Evolutionary conservation across 1,140 invertebrate genomes (phyloP).

Genomic region (Neodiprion pinetum): DNA sequence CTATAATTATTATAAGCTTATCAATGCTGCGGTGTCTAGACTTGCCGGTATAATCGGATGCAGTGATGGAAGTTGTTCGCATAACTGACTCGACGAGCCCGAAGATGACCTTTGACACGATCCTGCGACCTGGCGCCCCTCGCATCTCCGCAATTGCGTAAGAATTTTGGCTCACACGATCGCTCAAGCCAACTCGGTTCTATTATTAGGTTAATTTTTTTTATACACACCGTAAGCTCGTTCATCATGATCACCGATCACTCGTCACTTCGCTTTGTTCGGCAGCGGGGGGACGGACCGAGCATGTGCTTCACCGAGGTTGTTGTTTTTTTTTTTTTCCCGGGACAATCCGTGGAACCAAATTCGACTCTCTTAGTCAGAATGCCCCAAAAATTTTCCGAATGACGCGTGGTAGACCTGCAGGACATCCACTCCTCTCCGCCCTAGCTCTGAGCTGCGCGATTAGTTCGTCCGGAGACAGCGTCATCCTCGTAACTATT

Average conservation of each 20-base stretch:
- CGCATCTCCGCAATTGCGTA: background rate
- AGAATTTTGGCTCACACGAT: slow-evolving; percentile 9
- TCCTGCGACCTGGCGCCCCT: background rate
- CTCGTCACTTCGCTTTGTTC: slow-evolving; percentile 19
- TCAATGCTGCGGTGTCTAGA: background rate
- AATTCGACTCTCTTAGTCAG: background rate
- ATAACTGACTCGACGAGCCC: too few relatives aligned
- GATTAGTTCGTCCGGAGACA: background rate
- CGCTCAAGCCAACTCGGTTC: slow-evolving; percentile 6
- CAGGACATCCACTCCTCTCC: too few relatives aligned
- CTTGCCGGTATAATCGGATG: background rate
- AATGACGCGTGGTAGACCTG: too few relatives aligned
- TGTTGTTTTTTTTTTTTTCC: slow-evolving; percentile 13
- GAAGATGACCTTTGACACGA: too few relatives aligned
- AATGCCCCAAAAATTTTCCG: too few relatives aligned
- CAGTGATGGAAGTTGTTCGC: background rate
- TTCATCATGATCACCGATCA: slow-evolving; percentile 32
- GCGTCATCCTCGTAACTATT: slow-evolving; percentile 1
- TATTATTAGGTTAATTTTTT: slow-evolving; percentile 26
- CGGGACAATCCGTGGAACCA: slow-evolving; percentile 11
- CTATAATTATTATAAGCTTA: background rate
- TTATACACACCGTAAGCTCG: slow-evolving; percentile 13
- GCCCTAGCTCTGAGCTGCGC: too few relatives aligned
- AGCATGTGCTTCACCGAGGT: slow-evolving; percentile 1
- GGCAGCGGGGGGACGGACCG: background rate